Evolutionary conservation across 1,140 invertebrate genomes (phyloP).

Genomic region (Vanessa atalanta): DNA sequence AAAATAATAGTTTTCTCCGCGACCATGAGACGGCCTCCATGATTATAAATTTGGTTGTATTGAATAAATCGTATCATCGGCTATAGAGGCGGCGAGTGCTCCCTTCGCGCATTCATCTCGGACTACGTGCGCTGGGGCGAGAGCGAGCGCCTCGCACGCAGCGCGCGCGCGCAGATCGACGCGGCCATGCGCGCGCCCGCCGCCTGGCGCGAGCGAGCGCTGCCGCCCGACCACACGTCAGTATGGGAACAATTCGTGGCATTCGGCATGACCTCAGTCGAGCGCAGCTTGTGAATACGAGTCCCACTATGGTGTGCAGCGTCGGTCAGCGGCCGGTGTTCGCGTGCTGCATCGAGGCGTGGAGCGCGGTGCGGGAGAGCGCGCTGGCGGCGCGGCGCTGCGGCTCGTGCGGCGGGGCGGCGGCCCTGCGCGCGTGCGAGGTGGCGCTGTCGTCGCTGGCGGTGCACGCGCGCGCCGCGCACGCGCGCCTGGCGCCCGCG

Average conservation of each 20-base stretch:
- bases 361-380: slow-evolving; percentile 38
- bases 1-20: no score
- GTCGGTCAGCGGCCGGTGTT: slow-evolving; percentile 46
- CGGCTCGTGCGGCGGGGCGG: slow-evolving; percentile 49
- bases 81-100: slow-evolving; percentile 59
- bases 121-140: slow-evolving; percentile 73
- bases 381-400: slow-evolving; percentile 45
- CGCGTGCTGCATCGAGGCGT: slow-evolving; percentile 48
- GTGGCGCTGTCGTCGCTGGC: slow-evolving; percentile 29
- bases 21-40: no score
- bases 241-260: background rate
- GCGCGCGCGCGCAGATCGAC: slow-evolving; percentile 51
- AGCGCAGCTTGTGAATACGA: no score
- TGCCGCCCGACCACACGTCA: slow-evolving; percentile 23
- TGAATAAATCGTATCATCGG: background rate
- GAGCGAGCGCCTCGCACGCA: slow-evolving; percentile 58
- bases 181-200: slow-evolving; percentile 50
- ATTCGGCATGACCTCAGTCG: background rate
- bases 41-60: no score
- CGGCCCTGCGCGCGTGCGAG: slow-evolving; percentile 39
- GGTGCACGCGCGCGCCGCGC: slow-evolving; percentile 63
- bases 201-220: slow-evolving; percentile 64
- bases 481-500: slow-evolving; percentile 86
- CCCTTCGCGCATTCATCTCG: slow-evolving; percentile 68
- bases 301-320: background rate